These are phyloP conservation scores for Melinopterus prodromus DNA, from an alignment of 2,888 invertebrate genomes.

Conservation along the genomic window DNA sequence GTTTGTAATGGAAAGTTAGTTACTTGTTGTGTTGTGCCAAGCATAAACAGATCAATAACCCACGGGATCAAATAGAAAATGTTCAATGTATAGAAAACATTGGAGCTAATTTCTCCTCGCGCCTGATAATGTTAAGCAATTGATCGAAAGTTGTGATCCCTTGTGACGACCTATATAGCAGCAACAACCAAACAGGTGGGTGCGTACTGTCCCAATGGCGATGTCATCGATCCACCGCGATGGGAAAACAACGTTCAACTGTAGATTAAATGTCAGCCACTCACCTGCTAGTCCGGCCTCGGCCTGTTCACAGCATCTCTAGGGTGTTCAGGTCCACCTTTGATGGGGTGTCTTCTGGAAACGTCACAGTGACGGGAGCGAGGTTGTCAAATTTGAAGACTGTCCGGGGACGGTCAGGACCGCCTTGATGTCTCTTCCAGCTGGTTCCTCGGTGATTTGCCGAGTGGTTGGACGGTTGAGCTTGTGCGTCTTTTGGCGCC, in stretches of 20 bases:
- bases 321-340: not conserved
- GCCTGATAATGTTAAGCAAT: not conserved
- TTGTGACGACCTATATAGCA: not conserved
- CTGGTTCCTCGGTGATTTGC: not conserved
- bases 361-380: not conserved
- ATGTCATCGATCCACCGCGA: not conserved
- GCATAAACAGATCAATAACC: not conserved
- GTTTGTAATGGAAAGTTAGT: not conserved
- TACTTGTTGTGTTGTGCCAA: not conserved
- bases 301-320: not conserved
- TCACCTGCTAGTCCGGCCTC: not conserved
- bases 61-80: not conserved
- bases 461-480: not conserved
- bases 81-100: not conserved
- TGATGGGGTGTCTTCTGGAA: not conserved
- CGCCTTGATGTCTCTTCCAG: not conserved
- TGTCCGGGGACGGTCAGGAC: not conserved
- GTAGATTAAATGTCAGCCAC: not conserved
- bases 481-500: not conserved
- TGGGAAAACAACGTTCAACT: not conserved
- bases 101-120: not conserved
- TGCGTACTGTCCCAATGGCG: not conserved
- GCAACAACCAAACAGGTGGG: slow-evolving; percentile 4
- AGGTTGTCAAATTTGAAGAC: not conserved
- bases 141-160: not conserved